Evolutionary conservation across 2,797 vertebrate species (phyloP).

Genomic region (Clarias laeviceps): DNA sequence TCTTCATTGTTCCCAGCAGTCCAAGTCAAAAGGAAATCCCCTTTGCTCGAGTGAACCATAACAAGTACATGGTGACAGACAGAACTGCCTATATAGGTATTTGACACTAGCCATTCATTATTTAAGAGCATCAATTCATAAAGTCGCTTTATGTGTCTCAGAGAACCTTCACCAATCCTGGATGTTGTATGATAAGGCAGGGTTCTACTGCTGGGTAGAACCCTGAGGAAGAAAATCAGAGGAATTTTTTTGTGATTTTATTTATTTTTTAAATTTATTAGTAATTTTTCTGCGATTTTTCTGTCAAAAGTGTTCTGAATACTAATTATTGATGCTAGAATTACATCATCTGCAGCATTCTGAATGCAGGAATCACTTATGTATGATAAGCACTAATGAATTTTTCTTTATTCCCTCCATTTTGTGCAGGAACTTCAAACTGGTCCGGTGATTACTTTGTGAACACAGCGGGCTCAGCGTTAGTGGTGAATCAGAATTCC

Average conservation of each 20-base stretch:
- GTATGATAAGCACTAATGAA: background rate
- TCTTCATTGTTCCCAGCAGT: slow-evolving; percentile 83
- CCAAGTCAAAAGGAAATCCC: slow-evolving; percentile 82
- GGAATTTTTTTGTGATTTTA: too few relatives aligned
- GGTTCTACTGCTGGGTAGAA: background rate
- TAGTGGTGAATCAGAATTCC: slow-evolving; percentile 85
- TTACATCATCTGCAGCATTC: background rate
- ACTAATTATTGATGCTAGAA: background rate
- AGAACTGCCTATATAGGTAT: slow-evolving; percentile 85
- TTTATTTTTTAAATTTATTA: too few relatives aligned
- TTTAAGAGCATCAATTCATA: background rate
- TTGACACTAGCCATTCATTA: slow-evolving; percentile 13
- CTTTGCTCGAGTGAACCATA: slow-evolving; percentile 89
- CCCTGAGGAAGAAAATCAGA: background rate
- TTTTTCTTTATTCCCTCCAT: background rate
- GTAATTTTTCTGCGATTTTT: background rate
- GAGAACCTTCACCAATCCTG: background rate
- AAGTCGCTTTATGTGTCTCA: background rate
- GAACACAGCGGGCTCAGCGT: slow-evolving; percentile 81
- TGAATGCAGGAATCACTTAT: background rate
- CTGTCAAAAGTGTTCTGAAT: background rate
- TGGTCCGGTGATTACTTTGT: slow-evolving; percentile 93
- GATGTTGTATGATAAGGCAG: background rate
- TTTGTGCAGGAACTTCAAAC: slow-evolving; percentile 86
- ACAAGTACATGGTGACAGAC: slow-evolving; percentile 97